These are phyloP conservation scores for Thinocorus orbignyianus DNA, from an alignment of 2,113 vertebrate species.

Conservation along the genomic window DNA sequence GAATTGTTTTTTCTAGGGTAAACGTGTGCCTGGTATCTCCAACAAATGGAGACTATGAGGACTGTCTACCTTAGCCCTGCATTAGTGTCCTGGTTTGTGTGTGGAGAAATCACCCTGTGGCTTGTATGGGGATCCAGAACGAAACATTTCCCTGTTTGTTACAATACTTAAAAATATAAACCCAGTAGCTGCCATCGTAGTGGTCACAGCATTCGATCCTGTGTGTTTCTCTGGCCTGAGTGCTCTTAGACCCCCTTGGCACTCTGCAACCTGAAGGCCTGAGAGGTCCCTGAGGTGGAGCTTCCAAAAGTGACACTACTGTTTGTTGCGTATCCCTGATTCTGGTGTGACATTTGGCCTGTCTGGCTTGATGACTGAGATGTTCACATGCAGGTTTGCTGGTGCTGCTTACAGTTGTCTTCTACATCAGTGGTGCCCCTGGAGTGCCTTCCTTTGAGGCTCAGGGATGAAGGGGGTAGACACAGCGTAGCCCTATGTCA, in stretches of 20 bases:
- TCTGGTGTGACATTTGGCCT: neutral
- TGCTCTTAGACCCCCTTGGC: neutral
- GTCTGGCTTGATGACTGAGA: neutral
- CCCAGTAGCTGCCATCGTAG: neutral
- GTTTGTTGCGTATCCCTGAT: neutral
- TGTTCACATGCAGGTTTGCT: fast-evolving
- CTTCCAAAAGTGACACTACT: neutral
- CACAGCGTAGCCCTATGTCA: neutral
- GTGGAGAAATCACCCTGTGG: neutral
- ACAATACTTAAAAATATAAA: neutral
- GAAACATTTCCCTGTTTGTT: neutral
- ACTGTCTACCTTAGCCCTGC: neutral
- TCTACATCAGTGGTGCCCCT: neutral
- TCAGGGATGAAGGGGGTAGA: neutral
- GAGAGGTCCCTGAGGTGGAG: neutral
- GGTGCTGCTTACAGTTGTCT: neutral
- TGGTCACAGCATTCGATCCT: neutral
- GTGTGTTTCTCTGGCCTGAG: too few species aligned
- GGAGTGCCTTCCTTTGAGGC: neutral
- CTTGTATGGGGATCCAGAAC: neutral
- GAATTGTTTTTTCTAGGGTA: neutral
- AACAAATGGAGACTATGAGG: neutral
- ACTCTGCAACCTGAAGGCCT: neutral
- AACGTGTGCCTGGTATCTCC: neutral
- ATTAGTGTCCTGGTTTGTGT: neutral